Percentiles rank a stretch among this genome's conserved stretches.
Evolutionary conservation across 2,797 vertebrate genomes (phyloP).

Genomic region (Notoglanidium macrostoma): DNA sequence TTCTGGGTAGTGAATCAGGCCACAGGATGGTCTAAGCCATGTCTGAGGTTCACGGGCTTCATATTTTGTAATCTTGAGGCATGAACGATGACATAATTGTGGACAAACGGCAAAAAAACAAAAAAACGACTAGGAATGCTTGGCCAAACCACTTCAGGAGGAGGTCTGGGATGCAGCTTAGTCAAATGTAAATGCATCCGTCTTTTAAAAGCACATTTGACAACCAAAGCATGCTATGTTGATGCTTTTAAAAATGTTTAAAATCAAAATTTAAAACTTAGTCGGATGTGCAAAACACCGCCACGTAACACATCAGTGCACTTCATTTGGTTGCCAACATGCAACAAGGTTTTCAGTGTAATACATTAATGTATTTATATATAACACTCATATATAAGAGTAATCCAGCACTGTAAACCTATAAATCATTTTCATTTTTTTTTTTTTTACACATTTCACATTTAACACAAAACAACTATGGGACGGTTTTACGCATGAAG

Average conservation of each 20-base stretch:
- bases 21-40: not conserved
- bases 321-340: not conserved
- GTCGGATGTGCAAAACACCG: not conserved
- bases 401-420: not conserved
- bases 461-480: not conserved
- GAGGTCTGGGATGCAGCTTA: not conserved
- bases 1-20: constrained; percentile 25
- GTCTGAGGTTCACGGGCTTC: constrained; percentile 16
- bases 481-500: not conserved
- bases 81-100: not conserved
- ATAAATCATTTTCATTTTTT: not conserved
- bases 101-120: not conserved
- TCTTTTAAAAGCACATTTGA: not conserved
- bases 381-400: too few species aligned
- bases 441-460: not conserved
- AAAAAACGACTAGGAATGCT: not conserved
- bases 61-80: constrained; percentile 19
- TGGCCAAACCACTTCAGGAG: not conserved
- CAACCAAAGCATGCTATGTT: not conserved
- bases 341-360: not conserved
- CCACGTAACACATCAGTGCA: not conserved
- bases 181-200: not conserved
- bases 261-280: not conserved
- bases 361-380: not conserved
- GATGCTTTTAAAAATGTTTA: not conserved